phyloP scores from a whole-genome alignment of 2,113 vertebrate species.

The Channa maculata region DNA sequence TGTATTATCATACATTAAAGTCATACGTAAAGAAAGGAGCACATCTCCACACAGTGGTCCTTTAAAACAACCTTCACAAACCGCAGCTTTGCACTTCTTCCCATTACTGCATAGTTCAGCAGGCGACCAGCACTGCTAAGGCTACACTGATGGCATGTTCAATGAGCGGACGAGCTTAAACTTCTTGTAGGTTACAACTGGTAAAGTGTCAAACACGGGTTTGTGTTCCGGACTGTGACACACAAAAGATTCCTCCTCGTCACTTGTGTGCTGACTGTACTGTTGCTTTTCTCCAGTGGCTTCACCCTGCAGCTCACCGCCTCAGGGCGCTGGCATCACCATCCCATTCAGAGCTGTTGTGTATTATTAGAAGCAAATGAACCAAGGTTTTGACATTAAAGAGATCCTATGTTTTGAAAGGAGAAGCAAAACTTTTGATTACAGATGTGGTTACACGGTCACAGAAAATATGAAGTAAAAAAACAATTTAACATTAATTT shows the following conservation, averaged over 20 bases:
- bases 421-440: conserved; percentile 42
- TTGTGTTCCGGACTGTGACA: conserved; percentile 26
- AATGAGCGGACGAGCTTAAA: not conserved
- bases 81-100: not conserved
- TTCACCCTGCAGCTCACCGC: conserved; percentile 12
- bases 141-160: conserved; percentile 46
- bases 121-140: conserved; percentile 61
- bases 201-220: conserved; percentile 12
- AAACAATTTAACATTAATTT: conserved; percentile 61
- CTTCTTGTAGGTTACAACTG: not conserved
- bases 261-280: not conserved
- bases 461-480: conserved; percentile 57
- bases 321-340: conserved; percentile 13
- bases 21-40: conserved; percentile 12
- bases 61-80: conserved; percentile 19
- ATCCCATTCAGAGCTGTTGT: conserved; percentile 23
- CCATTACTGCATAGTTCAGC: conserved; percentile 66
- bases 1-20: conserved; percentile 10
- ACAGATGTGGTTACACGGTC: conserved; percentile 34
- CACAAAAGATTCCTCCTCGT: conserved; percentile 25
- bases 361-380: conserved; percentile 24
- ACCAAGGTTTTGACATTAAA: conserved; percentile 18
- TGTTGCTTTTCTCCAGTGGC: conserved; percentile 16
- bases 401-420: conserved; percentile 32
- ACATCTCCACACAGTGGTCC: conserved; percentile 10